phyloP scores from a whole-genome alignment of 1,140 invertebrate species.

The Gyrodactylus salaris region DNA sequence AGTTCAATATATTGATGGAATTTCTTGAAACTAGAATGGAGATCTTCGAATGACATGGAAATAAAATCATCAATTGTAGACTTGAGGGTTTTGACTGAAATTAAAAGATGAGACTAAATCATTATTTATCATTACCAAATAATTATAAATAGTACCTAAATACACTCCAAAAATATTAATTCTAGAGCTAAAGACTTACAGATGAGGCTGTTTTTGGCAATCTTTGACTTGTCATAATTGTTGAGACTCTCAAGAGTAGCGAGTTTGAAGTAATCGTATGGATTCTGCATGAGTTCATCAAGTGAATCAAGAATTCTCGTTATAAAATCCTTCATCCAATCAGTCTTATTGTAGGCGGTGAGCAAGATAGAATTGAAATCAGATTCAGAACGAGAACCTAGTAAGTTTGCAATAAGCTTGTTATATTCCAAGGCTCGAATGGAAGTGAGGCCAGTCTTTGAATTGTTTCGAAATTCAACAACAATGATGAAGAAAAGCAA shows the following conservation, averaged over 20 bases:
- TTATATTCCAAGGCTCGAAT: neutral
- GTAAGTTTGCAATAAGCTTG: neutral
- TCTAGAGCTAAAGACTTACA: neutral
- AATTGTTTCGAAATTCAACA: neutral
- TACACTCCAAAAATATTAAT: too few relatives aligned
- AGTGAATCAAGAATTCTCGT: neutral
- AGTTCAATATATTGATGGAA: neutral
- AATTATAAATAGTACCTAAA: too few relatives aligned
- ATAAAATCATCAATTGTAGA: neutral
- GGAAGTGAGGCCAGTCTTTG: neutral
- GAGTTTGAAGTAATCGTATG: neutral
- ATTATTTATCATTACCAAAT: too few relatives aligned
- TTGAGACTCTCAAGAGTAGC: neutral
- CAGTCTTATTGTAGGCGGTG: neutral
- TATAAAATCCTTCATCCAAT: neutral
- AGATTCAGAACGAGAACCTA: neutral
- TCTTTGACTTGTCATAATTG: neutral
- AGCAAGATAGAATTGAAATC: neutral
- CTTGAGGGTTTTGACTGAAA: neutral
- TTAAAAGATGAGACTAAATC: too few relatives aligned
- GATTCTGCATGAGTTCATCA: neutral
- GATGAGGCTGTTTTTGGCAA: neutral
- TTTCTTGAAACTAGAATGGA: neutral
- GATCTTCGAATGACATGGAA: neutral
- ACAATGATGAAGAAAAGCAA: neutral